phyloP scores from a whole-genome alignment of 1,140 invertebrate species.

The Hylaeus anthracinus region DNA sequence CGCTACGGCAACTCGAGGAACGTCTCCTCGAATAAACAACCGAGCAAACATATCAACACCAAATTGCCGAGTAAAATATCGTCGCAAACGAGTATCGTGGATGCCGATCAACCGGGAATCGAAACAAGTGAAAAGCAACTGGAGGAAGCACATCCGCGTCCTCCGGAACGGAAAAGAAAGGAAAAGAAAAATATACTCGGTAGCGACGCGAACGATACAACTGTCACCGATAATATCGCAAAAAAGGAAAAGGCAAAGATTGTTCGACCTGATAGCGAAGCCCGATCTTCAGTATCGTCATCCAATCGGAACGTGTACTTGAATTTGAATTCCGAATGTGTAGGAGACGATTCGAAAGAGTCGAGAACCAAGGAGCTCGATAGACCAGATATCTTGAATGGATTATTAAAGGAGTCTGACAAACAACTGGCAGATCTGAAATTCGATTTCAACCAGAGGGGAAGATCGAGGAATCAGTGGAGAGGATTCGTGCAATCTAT shows the following conservation, averaged over 20 bases:
- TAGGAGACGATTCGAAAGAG: conserved; percentile 10
- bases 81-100: not conserved
- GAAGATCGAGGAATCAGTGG: conserved; percentile 70
- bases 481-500: conserved; percentile 68
- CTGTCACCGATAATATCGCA: not conserved
- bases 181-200: conserved; percentile 39
- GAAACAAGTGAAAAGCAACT: conserved; percentile 20
- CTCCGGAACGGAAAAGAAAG: conserved; percentile 44
- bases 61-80: conserved; percentile 25
- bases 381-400: conserved; percentile 74
- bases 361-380: conserved; percentile 43
- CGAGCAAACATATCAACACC: conserved; percentile 23
- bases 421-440: conserved; percentile 69
- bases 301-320: not conserved
- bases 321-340: not conserved
- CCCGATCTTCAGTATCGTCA: no score
- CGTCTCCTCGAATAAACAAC: conserved; percentile 9
- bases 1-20: conserved; percentile 52
- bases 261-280: not conserved
- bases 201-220: not conserved
- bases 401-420: conserved; percentile 73
- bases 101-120: conserved; percentile 24
- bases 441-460: conserved; percentile 59
- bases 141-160: conserved; percentile 43
- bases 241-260: not conserved